phyloP scores from a whole-genome alignment of 2,888 invertebrate genomes.

The Acleris holmiana region DNA sequence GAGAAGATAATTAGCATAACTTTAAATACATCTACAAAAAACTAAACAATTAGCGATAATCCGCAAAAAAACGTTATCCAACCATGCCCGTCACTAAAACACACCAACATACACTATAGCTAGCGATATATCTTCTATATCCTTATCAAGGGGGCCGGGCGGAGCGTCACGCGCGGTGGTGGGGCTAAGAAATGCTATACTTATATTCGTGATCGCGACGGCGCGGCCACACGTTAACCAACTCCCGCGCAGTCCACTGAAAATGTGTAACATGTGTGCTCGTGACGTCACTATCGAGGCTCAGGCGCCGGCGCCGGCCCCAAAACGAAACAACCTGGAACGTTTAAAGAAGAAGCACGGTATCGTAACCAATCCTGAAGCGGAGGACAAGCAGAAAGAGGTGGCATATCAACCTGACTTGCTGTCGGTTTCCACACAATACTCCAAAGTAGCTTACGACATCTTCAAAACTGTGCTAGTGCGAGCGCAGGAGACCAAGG shows the following conservation, averaged over 20 bases:
- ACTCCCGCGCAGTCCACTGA: constrained; percentile 24
- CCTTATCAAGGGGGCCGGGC: constrained; percentile 45
- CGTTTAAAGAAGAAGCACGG: constrained; percentile 77
- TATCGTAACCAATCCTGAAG: constrained; percentile 66
- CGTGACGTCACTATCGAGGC: constrained; percentile 57
- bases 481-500: constrained; percentile 71
- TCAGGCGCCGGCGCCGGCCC: constrained; percentile 49
- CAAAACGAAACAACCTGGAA: constrained; percentile 57
- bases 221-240: constrained; percentile 49
- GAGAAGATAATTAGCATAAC: no score
- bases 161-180: constrained; percentile 46
- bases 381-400: constrained; percentile 65
- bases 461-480: constrained; percentile 62
- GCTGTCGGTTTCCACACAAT: constrained; percentile 76
- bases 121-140: constrained; percentile 15
- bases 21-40: no score
- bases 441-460: constrained; percentile 71
- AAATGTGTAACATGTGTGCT: constrained; percentile 78
- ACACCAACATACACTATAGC: no score
- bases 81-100: no score
- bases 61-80: no score
- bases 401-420: constrained; percentile 77
- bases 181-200: constrained; percentile 64
- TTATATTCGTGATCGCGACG: constrained; percentile 66
- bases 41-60: no score